Conservation (phyloP, 2,888 invertebrate genomes). For the Villa cingulata region DNA sequence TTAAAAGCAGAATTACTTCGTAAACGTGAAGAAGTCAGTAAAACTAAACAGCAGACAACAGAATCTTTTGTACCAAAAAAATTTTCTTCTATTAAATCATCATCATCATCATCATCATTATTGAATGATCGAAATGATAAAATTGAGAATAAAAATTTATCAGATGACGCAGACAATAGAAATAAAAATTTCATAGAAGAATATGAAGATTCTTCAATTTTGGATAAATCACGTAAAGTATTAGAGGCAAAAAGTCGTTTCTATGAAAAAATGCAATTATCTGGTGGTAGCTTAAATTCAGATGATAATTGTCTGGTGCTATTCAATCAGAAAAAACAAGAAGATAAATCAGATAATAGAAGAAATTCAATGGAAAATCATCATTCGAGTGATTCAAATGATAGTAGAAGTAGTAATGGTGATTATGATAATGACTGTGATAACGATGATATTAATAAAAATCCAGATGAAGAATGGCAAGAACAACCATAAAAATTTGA, state of each 20-base stretch:
- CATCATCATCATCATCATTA: too few relatives aligned
- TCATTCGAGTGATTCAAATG: slow-evolving; percentile 33
- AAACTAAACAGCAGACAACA: slow-evolving; percentile 45
- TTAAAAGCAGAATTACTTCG: slow-evolving; percentile 79
- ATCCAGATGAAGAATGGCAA: slow-evolving; percentile 47
- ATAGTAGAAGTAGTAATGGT: slow-evolving; percentile 36
- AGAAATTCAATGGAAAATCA: slow-evolving; percentile 19
- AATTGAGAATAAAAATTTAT: slow-evolving; percentile 23
- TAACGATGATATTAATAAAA: slow-evolving; percentile 22
- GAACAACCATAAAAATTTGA: not conserved
- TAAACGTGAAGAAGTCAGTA: slow-evolving; percentile 71
- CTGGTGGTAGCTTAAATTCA: slow-evolving; percentile 29
- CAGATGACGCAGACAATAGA: slow-evolving; percentile 20
- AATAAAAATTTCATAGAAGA: slow-evolving; percentile 24
- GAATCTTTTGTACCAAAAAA: slow-evolving; percentile 39
- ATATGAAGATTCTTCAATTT: slow-evolving; percentile 25
- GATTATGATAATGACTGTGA: too few relatives aligned
- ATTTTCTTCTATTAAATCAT: slow-evolving; percentile 9
- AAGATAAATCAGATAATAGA: slow-evolving; percentile 23
- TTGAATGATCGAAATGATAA: slow-evolving; percentile 16
- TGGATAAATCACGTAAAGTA: slow-evolving; percentile 36
- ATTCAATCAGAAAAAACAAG: slow-evolving; percentile 35
- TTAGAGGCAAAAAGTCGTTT: slow-evolving; percentile 35
- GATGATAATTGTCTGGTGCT: slow-evolving; percentile 35
- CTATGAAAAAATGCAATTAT: slow-evolving; percentile 35